Conservation (phyloP, 2,113 vertebrate species). For the Motacilla tschutschensis region DNA sequence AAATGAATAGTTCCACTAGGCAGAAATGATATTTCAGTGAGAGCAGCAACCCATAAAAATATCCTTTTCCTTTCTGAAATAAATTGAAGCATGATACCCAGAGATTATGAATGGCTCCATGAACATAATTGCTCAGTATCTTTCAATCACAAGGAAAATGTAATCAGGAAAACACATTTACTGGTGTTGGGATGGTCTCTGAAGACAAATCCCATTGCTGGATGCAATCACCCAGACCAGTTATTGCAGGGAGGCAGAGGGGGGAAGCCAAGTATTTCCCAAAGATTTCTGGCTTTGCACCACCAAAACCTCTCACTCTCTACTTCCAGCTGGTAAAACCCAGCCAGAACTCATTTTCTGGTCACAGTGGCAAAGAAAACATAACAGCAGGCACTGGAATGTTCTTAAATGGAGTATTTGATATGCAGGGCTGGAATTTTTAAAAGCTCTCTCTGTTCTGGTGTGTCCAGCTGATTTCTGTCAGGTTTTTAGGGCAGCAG, state of each 20-base stretch:
- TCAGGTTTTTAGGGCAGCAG: not conserved
- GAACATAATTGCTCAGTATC: not conserved
- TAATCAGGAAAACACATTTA: not conserved
- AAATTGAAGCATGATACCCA: not conserved
- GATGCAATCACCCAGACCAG: not conserved
- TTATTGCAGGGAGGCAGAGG: not conserved
- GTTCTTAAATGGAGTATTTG: not conserved
- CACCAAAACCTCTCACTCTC: not conserved
- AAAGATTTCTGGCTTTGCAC: not conserved
- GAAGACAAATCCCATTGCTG: not conserved
- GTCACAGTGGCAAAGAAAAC: not conserved
- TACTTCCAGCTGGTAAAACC: not conserved
- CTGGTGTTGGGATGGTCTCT: not conserved
- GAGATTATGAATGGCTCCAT: slow-evolving; percentile 17
- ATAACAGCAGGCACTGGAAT: not conserved
- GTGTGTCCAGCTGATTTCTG: not conserved
- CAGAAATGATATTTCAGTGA: slow-evolving; percentile 17
- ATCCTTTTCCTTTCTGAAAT: not conserved
- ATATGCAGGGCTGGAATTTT: not conserved
- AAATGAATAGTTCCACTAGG: not conserved
- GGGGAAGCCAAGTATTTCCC: not conserved
- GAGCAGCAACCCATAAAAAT: slow-evolving; percentile 5
- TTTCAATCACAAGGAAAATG: slow-evolving; percentile 28
- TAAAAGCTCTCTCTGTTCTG: not conserved
- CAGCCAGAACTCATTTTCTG: not conserved